Percentiles rank a stretch among this genome's conserved stretches.
Conservation (phyloP, 2,797 vertebrate genomes). For the Sebastes oblongus region DNA sequence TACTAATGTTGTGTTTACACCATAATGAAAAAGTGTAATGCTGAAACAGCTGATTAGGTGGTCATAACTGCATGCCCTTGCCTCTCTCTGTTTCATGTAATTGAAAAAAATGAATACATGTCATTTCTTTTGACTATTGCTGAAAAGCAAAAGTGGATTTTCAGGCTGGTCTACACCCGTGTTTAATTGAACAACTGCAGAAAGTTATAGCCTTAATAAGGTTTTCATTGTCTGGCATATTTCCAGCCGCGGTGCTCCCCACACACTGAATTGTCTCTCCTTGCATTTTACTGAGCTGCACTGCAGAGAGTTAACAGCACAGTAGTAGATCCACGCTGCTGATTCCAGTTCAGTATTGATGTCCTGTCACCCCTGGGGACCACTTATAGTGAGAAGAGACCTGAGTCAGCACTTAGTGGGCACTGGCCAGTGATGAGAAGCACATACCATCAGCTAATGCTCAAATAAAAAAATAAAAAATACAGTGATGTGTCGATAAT, state of each 20-base stretch:
- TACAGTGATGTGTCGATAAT: conserved; percentile 6
- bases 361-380: conserved; percentile 68
- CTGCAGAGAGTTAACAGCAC: conserved; percentile 52
- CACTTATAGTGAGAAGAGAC: conserved; percentile 65
- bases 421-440: conserved; percentile 57
- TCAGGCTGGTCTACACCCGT: background rate
- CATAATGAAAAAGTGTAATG: background rate
- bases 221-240: background rate
- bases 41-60: background rate
- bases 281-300: conserved; percentile 40
- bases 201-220: background rate
- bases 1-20: background rate
- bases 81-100: background rate
- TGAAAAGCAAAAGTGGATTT: background rate
- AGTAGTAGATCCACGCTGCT: conserved; percentile 65
- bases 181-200: background rate
- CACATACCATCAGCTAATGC: conserved; percentile 48
- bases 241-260: background rate
- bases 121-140: background rate
- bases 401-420: conserved; percentile 71
- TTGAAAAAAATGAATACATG: background rate
- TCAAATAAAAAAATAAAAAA: background rate
- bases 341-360: conserved; percentile 75
- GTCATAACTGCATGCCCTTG: background rate
- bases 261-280: background rate